These are phyloP conservation scores for Psylliodes chrysocephalus DNA, from an alignment of 2,888 invertebrate species.

Conservation along the genomic window DNA sequence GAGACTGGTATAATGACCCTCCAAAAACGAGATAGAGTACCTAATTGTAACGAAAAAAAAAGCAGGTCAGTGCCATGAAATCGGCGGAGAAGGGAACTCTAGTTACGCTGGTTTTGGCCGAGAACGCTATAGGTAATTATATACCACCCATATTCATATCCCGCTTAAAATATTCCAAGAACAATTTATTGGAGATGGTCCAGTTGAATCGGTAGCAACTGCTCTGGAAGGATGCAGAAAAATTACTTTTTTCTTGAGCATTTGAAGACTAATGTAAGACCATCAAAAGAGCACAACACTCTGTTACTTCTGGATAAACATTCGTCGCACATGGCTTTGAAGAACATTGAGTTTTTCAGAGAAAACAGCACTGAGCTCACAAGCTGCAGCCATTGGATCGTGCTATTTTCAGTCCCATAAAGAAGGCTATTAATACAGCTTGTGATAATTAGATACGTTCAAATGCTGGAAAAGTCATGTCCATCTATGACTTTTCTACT, in stretches of 20 bases:
- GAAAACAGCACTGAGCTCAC: too few species aligned
- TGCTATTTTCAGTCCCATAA: too few species aligned
- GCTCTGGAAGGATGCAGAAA: background rate
- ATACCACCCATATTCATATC: too few species aligned
- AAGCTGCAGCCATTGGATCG: conserved; percentile 8
- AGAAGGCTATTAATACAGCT: too few species aligned
- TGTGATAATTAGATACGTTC: background rate
- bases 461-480: conserved; percentile 8
- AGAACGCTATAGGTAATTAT: background rate
- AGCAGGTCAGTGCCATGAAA: conserved; percentile 3
- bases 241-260: too few species aligned
- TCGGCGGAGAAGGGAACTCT: background rate
- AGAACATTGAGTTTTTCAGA: too few species aligned
- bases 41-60: too few species aligned
- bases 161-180: conserved; percentile 6
- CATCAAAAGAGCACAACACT: too few species aligned
- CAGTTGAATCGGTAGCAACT: conserved; percentile 12
- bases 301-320: too few species aligned
- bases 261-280: too few species aligned
- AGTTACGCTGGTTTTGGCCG: background rate
- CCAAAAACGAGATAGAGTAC: conserved; percentile 4
- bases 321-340: too few species aligned
- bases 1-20: conserved; percentile 6
- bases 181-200: conserved; percentile 25
- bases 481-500: too few species aligned